Evolutionary conservation across 2,113 vertebrate species (phyloP).

Genomic region (Charadrius vociferus): DNA sequence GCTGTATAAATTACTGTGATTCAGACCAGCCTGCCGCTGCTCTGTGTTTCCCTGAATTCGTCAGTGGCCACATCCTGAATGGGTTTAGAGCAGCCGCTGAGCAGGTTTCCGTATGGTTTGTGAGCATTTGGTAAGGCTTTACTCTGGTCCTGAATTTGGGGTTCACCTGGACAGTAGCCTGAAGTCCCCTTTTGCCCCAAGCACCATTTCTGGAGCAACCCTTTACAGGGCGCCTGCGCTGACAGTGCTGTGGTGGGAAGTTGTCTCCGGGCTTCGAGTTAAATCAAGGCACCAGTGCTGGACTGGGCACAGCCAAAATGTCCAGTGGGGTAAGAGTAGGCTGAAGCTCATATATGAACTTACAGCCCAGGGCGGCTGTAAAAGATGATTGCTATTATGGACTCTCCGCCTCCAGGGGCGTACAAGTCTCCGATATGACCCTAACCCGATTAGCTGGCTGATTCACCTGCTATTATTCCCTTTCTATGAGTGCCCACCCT

Average conservation of each 20-base stretch:
- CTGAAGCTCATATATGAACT: not conserved
- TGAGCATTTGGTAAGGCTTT: not conserved
- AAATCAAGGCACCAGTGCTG: too few species aligned
- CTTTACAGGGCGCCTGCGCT: fast-evolving
- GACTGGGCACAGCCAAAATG: not conserved
- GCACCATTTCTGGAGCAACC: not conserved
- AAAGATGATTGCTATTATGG: not conserved
- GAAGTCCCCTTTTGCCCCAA: not conserved
- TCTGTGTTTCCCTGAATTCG: not conserved
- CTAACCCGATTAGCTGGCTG: not conserved
- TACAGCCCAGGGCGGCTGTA: not conserved
- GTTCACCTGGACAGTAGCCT: not conserved
- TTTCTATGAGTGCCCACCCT: not conserved
- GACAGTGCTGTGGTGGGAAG: not conserved
- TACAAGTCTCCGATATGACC: too few species aligned
- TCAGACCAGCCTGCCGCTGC: not conserved
- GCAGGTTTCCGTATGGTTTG: not conserved
- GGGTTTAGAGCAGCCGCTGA: not conserved
- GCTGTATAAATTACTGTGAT: not conserved
- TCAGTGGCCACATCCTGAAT: fast-evolving
- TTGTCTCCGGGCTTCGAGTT: not conserved
- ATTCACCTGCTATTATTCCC: not conserved
- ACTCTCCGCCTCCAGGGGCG: not conserved
- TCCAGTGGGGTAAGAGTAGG: fast-evolving
- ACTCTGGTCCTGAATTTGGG: not conserved